These are phyloP conservation scores for Polydrusus pterygomalis DNA, from an alignment of 2,888 invertebrate species.

Conservation along the genomic window DNA sequence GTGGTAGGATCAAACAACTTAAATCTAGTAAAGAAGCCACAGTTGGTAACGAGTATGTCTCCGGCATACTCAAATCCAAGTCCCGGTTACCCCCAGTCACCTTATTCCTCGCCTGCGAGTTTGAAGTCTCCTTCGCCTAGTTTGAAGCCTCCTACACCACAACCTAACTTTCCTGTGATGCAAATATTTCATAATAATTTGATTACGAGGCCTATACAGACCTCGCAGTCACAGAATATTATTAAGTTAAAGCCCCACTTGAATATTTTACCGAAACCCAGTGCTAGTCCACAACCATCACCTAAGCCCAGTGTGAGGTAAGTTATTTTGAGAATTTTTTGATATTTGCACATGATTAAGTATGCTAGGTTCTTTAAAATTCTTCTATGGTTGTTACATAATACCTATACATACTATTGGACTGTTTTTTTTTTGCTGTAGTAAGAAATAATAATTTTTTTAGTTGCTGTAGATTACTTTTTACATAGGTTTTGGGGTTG, in stretches of 20 bases:
- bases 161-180: conserved; percentile 70
- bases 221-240: conserved; percentile 68
- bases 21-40: conserved; percentile 71
- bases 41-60: conserved; percentile 68
- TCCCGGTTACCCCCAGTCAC: conserved; percentile 68
- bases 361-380: too few relatives aligned
- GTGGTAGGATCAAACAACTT: conserved; percentile 72
- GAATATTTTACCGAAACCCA: conserved; percentile 72
- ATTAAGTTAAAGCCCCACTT: conserved; percentile 72
- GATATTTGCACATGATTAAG: too few relatives aligned
- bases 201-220: conserved; percentile 68
- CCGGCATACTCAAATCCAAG: conserved; percentile 68
- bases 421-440: too few relatives aligned
- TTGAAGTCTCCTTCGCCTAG: conserved; percentile 68
- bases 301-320: conserved; percentile 71
- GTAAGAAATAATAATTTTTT: too few relatives aligned
- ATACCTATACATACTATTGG: too few relatives aligned
- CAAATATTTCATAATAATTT: conserved; percentile 70
- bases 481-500: too few relatives aligned
- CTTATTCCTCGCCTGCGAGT: conserved; percentile 70
- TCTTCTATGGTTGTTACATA: too few relatives aligned
- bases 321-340: too few relatives aligned
- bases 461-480: too few relatives aligned
- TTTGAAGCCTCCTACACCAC: conserved; percentile 70
- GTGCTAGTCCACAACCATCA: conserved; percentile 69